Percentiles rank a stretch among this genome's conserved stretches.
Evolutionary conservation across 2,113 vertebrate species (phyloP).

Genomic region (Camarhynchus parvulus): DNA sequence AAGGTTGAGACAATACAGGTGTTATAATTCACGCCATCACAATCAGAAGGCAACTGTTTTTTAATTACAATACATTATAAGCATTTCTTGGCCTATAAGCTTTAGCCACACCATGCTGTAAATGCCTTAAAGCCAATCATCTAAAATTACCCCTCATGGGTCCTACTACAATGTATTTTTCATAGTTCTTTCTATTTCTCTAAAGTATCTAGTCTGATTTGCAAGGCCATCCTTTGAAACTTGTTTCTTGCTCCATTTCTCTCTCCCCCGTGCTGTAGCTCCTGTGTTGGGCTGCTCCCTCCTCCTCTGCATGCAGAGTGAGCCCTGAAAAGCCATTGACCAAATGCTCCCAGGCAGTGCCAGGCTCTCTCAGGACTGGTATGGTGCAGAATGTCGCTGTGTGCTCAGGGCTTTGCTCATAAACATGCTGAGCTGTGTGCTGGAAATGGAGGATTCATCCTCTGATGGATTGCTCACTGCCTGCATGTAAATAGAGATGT

Average conservation of each 20-base stretch:
- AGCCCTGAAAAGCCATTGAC: not conserved
- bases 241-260: not conserved
- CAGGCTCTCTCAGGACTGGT: not conserved
- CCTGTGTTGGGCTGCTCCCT: not conserved
- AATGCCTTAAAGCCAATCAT: not conserved
- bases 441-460: not conserved
- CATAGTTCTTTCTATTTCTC: not conserved
- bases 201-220: not conserved
- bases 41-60: not conserved
- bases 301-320: not conserved
- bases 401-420: not conserved
- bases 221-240: not conserved
- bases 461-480: not conserved
- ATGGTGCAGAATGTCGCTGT: not conserved
- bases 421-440: not conserved
- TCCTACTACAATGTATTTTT: not conserved
- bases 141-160: not conserved
- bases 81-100: not conserved
- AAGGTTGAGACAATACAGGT: not conserved
- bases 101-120: not conserved
- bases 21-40: not conserved
- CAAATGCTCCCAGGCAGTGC: not conserved
- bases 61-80: not conserved
- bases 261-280: fast-evolving
- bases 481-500: not conserved